Base-by-base conservation (phyloP, 2,797 vertebrate species). In the Epinephelus malabaricus region DNA sequence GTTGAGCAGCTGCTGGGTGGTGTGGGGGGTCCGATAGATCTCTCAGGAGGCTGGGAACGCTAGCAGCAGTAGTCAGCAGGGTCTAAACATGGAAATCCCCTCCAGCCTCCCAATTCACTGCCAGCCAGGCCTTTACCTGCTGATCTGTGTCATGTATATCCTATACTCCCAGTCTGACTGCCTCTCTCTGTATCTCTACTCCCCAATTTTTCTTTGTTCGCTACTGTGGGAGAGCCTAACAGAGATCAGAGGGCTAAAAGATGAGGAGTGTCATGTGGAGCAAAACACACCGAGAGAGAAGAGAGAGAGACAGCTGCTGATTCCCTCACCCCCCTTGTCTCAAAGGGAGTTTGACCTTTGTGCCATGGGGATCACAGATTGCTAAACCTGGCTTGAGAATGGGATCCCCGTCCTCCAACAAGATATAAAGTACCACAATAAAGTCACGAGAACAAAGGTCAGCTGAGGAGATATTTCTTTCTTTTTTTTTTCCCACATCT, bases 11-110 rank as follows among this genome's bases (percentile, higher is more conserved):
- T 59, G 47, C 74, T 76, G 76, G 63, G 53, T 21, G 17, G n/a
- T 2, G 46, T 23, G 23, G 59, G 53, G 19, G 23, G 65, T 56
- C 17, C 5, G 19, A 38, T 50, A 21, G 50, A 63, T 59, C 78
- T 77, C 64, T 78, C 46, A 59, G 53, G 59, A 64, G 55, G 19
- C 67, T 80, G 34, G 71, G 58, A 80, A 47, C 15, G 11, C 58
- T 49, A 73, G 82, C 61, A 75, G 61, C 67, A 47, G 47, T 9
- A 82, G 81, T 86, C 84, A 82, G 85, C 76, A 78, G 23, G 23
- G 80, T 86, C 88, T 82, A 88, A 91, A 92, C 83, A 83, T 90
- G 89, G 91, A 89, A 88, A 89, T 51, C 73, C 82, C 79, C 76
- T 6, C 18, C 59, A 66, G 73, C 50, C 58, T 73, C 51, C 61